Evolutionary conservation across 2,888 invertebrate genomes (phyloP), one percentile per base, ranked within the genome.

Genomic region (Smittia sp.): DNA sequence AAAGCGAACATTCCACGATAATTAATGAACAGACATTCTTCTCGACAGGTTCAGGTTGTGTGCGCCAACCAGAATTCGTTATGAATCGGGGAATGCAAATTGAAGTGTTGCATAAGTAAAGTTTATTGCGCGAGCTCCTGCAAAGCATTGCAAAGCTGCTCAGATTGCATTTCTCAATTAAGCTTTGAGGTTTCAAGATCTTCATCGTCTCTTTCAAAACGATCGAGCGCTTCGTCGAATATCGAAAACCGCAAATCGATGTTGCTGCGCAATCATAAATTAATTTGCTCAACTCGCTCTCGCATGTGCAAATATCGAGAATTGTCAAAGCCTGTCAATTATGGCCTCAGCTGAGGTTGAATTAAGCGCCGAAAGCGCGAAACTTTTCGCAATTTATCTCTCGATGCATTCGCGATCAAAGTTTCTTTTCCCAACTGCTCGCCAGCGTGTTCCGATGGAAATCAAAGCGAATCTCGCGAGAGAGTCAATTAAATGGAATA

Each of bases 241-340:
- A 46, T 46, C n/a, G 46, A 13, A n/a, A 46, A 15, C 46, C 46
- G 46, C 46, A n/a, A 15, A 46, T 46, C 46, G 46, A 46, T n/a
- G 13, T 58, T 7, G 13, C 20, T 58, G 20, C 58, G 58, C 58
- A 58, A 58, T 58, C 58, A 58, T 58, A 58, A 58, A 58, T 58
- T 58, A 58, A 58, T 58, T 58, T 58, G 58, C 58, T n/a, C 20
- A 58, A 58, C 24, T 20, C 11, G 22, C 13, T 4, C 58, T 22
- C 18, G 4, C 46, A 13, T 20, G 24, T 13, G 24, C 22, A 58
- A 58, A 58, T 20, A 20, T 18, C 52, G 18, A 46, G 52, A 13
- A 15, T 58, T 58, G 58, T 58, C 58, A 58, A 58, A n/a, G 15
- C 46, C 13, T 46, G 46, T 46, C 46, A 46, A 46, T 46, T 46